Base-by-base conservation (phyloP, 2,888 invertebrate species). In the Dyspetes luteomarginatus region DNA sequence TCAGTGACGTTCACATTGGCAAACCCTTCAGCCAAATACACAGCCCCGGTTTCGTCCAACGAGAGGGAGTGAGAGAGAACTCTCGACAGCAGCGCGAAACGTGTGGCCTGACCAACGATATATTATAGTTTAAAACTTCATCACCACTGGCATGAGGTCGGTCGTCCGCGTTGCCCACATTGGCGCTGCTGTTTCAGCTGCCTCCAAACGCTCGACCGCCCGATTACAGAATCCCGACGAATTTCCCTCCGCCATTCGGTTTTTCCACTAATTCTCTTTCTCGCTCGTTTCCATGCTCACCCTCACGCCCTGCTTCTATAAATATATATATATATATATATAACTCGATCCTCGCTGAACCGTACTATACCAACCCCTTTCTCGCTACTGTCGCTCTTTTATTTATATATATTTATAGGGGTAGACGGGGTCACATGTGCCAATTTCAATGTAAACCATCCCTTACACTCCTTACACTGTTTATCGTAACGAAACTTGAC, bases 71-170 rank as follows among this genome's bases (percentile, higher is more conserved):
- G 30, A 64, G 69, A 26, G 55, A 72, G 72, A 69, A 78, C 69
- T 71, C 82, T 69, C 78, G 76, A 82, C 80, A 50, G 76, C 56
- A 81, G 68, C 67, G 82, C 64, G 81, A 74, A 81, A 74, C 68
- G 74, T 75, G 78, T 69, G 71, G 79, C 80, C 80, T 84, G 85
- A 84, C 83, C 83, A 85, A 85, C 85, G 84, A 86, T 86, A 85
- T 85, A 85, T 85, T 79, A 84, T 82, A 82, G 83, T 85, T 85
- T 84, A 85, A 85, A 86, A 85, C 85, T 85, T 86, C 82, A 83
- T 85, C 75, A 75, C 82, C 80, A 72, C 73, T 77, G 78, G 73
- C 81, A 77, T 82, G 64, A 79, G 55, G 60, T 71, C 58, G 36
- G 26, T 28, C 28, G n/a, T 19, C 43, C 60, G 67, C 75, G 69